Percentiles rank a stretch among this genome's conserved stretches.
Conservation (phyloP, 2,113 vertebrate genomes). For the Carlito syrichta region DNA sequence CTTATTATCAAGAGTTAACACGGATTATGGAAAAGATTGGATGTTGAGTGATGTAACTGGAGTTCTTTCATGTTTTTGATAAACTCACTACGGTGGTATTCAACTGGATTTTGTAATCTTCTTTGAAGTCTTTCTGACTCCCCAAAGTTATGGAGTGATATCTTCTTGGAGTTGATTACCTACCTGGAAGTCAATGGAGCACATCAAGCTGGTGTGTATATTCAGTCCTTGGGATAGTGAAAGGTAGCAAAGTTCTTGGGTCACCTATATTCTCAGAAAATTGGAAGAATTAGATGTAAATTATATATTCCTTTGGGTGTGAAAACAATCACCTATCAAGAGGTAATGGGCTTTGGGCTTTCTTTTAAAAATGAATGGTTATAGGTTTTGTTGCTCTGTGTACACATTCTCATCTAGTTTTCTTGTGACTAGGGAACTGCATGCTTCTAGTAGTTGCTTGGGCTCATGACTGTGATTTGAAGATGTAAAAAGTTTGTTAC, state of each 20-base stretch:
- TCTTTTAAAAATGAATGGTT: not conserved
- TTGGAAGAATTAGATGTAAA: not conserved
- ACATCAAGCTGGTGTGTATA: not conserved
- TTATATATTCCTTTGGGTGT: not conserved
- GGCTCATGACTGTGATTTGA: not conserved
- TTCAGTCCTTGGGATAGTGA: not conserved
- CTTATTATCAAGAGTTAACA: not conserved
- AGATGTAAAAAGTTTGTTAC: not conserved
- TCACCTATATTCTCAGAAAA: not conserved
- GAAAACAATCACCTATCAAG: not conserved
- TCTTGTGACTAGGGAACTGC: not conserved
- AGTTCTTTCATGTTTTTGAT: constrained; percentile 1
- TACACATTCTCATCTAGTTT: not conserved
- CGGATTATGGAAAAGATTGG: not conserved
- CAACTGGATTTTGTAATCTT: not conserved
- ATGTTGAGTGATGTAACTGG: not conserved
- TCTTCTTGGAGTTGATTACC: not conserved
- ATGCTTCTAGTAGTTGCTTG: not conserved
- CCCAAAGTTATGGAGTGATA: not conserved
- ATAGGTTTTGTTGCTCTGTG: not conserved
- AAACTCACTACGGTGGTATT: not conserved
- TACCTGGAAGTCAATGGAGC: not conserved
- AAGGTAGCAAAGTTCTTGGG: not conserved
- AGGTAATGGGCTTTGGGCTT: not conserved
- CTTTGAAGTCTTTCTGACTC: constrained; percentile 21